Percentiles rank a stretch among this genome's conserved stretches.
phyloP scores from a whole-genome alignment of 2,888 invertebrate species.

The Heliconius hortense region DNA sequence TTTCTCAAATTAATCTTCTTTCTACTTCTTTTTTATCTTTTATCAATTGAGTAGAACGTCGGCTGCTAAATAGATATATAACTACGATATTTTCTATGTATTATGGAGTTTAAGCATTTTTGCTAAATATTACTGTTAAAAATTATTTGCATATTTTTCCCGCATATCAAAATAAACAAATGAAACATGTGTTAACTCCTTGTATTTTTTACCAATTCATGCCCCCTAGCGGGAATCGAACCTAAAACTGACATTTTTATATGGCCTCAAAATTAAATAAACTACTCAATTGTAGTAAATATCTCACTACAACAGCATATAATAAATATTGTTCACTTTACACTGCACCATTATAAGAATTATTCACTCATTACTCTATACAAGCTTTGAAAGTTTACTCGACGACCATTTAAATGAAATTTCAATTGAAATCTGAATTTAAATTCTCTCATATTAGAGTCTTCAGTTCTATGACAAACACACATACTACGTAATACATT shows the following conservation, averaged over 20 bases:
- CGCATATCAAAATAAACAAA: too few species aligned
- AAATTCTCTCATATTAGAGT: neutral
- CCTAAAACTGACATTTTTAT: too few species aligned
- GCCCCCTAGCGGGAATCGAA: too few species aligned
- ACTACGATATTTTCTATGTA: neutral
- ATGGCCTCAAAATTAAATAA: neutral
- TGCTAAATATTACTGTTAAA: neutral
- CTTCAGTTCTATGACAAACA: neutral
- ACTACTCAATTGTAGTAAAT: neutral
- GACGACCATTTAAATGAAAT: neutral
- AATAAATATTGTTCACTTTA: constrained; percentile 2
- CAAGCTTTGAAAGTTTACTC: constrained; percentile 7
- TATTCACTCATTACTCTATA: neutral
- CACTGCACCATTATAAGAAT: neutral
- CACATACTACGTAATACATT: neutral
- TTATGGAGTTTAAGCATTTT: neutral
- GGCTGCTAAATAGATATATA: neutral
- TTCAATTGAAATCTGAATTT: neutral
- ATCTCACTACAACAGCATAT: neutral
- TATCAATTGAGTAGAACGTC: too few species aligned
- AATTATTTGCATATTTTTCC: too few species aligned
- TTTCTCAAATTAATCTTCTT: neutral
- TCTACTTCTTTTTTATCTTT: neutral
- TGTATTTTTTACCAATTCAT: too few species aligned
- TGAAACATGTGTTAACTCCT: neutral